phyloP scores from a whole-genome alignment of 2,888 invertebrate genomes.

The Odontothrips loti region DNA sequence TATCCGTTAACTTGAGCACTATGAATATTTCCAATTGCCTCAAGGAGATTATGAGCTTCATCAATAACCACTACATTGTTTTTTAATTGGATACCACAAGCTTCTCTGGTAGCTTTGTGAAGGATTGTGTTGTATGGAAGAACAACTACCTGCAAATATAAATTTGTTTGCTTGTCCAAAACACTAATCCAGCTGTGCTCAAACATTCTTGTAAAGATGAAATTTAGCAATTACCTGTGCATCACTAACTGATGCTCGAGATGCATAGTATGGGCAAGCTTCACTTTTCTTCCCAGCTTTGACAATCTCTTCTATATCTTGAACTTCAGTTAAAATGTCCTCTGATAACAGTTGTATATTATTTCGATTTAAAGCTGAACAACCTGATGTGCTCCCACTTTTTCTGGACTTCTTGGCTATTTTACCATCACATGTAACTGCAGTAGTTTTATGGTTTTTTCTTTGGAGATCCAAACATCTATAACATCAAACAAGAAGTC shows the following conservation, averaged over 20 bases:
- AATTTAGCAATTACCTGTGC: slow-evolving; percentile 59
- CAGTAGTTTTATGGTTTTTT: slow-evolving; percentile 54
- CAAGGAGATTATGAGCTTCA: slow-evolving; percentile 94
- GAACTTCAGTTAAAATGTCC: slow-evolving; percentile 61
- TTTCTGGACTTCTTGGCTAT: slow-evolving; percentile 56
- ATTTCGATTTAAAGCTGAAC: slow-evolving; percentile 63
- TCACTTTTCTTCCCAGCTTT: slow-evolving; percentile 61
- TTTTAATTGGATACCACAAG: slow-evolving; percentile 65
- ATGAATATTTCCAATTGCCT: slow-evolving; percentile 83
- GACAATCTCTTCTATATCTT: slow-evolving; percentile 85
- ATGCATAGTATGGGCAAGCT: slow-evolving; percentile 93
- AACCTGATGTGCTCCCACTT: slow-evolving; percentile 55
- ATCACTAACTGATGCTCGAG: slow-evolving; percentile 72
- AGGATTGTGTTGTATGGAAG: slow-evolving; percentile 75
- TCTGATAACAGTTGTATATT: slow-evolving; percentile 63
- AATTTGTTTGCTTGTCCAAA: not conserved
- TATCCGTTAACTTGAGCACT: slow-evolving; percentile 65
- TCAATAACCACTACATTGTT: slow-evolving; percentile 83
- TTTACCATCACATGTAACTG: slow-evolving; percentile 56
- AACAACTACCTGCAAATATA: slow-evolving; percentile 55
- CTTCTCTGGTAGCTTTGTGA: slow-evolving; percentile 70
- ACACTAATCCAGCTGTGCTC: too few species aligned
- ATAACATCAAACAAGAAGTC: slow-evolving; percentile 36
- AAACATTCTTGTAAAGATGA: not conserved
- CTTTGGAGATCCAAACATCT: slow-evolving; percentile 78